phyloP scores from a whole-genome alignment of 2,797 vertebrate species.

The Neosilurus mollespiculum region DNA sequence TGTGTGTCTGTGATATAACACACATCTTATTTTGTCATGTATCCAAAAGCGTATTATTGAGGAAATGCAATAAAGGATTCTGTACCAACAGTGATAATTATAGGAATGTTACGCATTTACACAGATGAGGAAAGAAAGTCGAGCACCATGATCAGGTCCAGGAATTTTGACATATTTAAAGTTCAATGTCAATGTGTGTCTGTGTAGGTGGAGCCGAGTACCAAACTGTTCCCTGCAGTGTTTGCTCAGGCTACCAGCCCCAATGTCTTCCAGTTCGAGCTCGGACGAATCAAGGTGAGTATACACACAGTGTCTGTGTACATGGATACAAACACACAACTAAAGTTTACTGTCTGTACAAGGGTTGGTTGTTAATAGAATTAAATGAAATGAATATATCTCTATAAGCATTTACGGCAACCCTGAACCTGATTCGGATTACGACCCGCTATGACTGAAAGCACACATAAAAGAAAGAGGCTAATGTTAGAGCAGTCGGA shows the following conservation, averaged over 20 bases:
- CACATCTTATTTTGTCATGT: neutral
- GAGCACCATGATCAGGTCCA: neutral
- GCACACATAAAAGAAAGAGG: neutral
- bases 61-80: neutral
- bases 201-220: slow-evolving; percentile 90
- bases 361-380: neutral
- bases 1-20: neutral
- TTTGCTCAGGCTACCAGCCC: slow-evolving; percentile 95
- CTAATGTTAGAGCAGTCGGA: neutral
- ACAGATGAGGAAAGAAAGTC: neutral
- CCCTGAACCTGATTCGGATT: neutral
- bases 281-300: slow-evolving; percentile 89
- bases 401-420: neutral
- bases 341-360: neutral
- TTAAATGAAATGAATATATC: neutral
- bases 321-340: neutral
- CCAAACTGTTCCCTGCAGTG: slow-evolving; percentile 93
- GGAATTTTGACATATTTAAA: neutral
- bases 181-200: slow-evolving; percentile 4
- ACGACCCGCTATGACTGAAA: neutral
- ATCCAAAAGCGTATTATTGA: neutral
- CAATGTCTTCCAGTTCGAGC: slow-evolving; percentile 91
- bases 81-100: neutral
- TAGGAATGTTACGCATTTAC: neutral
- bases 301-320: neutral